Percentiles rank a stretch among this genome's conserved stretches.
Conservation (phyloP, 2,888 invertebrate species). For the Andrena praecox region DNA sequence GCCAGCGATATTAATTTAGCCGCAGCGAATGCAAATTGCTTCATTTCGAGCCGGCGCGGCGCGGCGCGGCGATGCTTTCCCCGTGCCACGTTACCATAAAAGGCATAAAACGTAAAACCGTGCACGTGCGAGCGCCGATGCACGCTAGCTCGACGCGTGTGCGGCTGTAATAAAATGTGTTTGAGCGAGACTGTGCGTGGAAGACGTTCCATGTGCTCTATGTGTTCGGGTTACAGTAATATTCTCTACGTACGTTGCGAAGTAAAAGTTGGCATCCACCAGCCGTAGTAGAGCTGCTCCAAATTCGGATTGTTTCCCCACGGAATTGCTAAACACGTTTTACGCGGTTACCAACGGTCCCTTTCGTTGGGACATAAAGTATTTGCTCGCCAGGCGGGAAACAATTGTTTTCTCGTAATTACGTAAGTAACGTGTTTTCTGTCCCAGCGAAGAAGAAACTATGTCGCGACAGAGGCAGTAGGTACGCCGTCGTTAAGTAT, state of each 20-base stretch:
- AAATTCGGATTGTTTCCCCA: slow-evolving; percentile 10
- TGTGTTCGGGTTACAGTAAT: slow-evolving; percentile 19
- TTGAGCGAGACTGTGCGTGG: not conserved
- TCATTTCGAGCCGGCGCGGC: slow-evolving; percentile 42
- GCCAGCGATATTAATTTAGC: slow-evolving; percentile 69
- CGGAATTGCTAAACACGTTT: not conserved
- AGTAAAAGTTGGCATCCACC: not conserved
- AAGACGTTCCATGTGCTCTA: not conserved
- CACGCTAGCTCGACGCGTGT: not conserved
- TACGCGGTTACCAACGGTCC: not conserved
- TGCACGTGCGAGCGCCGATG: not conserved
- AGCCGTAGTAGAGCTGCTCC: not conserved
- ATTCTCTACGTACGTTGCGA: slow-evolving; percentile 5
- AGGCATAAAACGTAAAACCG: not conserved
- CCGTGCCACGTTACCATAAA: not conserved
- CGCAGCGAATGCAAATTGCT: slow-evolving; percentile 68
- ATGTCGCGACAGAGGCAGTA: too few species aligned
- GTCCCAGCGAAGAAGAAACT: too few species aligned
- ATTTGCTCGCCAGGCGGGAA: not conserved
- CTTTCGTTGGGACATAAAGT: not conserved
- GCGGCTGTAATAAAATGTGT: slow-evolving; percentile 5
- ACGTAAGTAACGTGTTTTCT: not conserved
- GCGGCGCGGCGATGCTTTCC: slow-evolving; percentile 15
- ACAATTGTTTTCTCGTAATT: not conserved
- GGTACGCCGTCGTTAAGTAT: too few species aligned